Conservation (phyloP, 2,797 vertebrate species). For the Pseudochirops corinnae region DNA sequence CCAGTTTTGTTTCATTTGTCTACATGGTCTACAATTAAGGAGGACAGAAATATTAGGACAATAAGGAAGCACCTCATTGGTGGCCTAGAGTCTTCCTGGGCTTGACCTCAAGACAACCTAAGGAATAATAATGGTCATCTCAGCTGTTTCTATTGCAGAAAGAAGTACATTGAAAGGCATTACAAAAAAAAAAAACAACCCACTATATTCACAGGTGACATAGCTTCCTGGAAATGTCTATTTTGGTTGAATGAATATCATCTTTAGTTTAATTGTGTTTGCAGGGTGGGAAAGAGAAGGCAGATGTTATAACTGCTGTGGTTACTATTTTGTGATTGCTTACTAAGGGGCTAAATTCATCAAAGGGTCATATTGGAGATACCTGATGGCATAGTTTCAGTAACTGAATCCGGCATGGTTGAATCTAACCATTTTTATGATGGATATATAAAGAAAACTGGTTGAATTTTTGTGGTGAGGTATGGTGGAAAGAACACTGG, state of each 20-base stretch:
- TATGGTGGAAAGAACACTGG: neutral
- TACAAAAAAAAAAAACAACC: constrained; percentile 3
- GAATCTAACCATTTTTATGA: neutral
- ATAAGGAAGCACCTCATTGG: neutral
- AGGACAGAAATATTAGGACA: neutral
- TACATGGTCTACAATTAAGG: neutral
- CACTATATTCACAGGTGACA: neutral
- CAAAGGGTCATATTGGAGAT: neutral
- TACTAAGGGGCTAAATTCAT: neutral
- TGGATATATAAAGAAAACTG: neutral
- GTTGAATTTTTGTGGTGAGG: neutral
- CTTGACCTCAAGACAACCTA: constrained; percentile 63
- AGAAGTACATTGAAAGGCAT: constrained; percentile 19
- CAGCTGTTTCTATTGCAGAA: constrained; percentile 10
- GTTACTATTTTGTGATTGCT: neutral
- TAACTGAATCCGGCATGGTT: neutral
- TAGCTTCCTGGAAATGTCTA: constrained; percentile 4
- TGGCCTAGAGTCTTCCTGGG: constrained; percentile 2
- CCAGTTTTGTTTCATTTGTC: neutral
- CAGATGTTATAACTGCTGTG: neutral
- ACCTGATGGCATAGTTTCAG: neutral
- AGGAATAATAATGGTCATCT: neutral
- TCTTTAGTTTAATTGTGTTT: neutral
- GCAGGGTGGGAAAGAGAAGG: neutral
- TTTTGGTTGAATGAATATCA: neutral